Evolutionary conservation across 2,888 invertebrate species (phyloP).

Genomic region (Callyntrura sp.): DNA sequence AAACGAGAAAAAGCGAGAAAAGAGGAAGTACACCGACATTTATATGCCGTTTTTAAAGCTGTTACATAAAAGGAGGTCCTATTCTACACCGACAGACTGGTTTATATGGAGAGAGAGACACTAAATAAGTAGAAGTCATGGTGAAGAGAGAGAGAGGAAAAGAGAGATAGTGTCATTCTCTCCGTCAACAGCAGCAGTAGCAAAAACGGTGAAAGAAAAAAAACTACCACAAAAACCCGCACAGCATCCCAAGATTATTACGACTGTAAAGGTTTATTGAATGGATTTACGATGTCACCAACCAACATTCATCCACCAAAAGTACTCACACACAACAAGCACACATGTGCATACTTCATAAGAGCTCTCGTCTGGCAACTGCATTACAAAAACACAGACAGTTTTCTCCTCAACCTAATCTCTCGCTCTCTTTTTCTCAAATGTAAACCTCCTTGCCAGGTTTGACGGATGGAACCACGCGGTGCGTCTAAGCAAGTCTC

Average conservation of each 20-base stretch:
- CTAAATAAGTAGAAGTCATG: too few relatives aligned
- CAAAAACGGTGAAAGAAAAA: too few relatives aligned
- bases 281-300: constrained; percentile 67
- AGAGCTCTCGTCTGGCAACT: constrained; percentile 3
- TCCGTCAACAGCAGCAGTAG: not conserved
- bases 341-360: not conserved
- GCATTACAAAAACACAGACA: not conserved
- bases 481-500: constrained; percentile 26
- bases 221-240: constrained; percentile 31
- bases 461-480: constrained; percentile 41
- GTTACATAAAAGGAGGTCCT: not conserved
- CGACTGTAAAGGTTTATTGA: constrained; percentile 64
- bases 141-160: too few relatives aligned
- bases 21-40: constrained; percentile 42
- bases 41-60: constrained; percentile 7
- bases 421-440: not conserved
- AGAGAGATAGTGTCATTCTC: not conserved
- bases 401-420: not conserved
- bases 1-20: constrained; percentile 16
- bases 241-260: constrained; percentile 57
- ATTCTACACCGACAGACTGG: too few relatives aligned
- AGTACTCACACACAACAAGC: constrained; percentile 18
- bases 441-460: constrained; percentile 7
- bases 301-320: constrained; percentile 46
- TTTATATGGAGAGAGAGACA: too few relatives aligned